Evolutionary conservation across 2,113 vertebrate genomes (phyloP).

Genomic region (Phylloscopus whistleri): DNA sequence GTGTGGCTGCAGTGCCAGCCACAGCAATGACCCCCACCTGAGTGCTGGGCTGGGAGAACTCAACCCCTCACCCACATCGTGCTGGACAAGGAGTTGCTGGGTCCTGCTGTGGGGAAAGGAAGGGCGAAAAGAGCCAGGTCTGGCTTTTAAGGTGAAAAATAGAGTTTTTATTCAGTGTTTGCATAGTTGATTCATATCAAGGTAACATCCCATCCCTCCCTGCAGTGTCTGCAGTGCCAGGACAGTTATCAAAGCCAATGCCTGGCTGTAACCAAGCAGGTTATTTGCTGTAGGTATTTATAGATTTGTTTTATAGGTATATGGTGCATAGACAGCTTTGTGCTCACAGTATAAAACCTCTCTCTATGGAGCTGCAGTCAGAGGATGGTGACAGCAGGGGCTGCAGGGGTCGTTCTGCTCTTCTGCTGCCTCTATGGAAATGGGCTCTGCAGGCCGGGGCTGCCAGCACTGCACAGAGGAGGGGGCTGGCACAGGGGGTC

Average conservation of each 20-base stretch:
- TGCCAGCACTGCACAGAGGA: background rate
- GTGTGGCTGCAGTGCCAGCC: background rate
- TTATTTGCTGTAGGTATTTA: background rate
- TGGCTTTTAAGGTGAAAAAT: slow-evolving; percentile 66
- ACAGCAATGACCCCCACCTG: background rate
- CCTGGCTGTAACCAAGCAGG: background rate
- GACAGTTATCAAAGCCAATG: accelerated
- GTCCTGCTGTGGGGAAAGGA: background rate
- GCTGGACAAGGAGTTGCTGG: background rate
- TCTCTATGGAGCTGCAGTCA: background rate
- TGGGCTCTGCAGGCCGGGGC: accelerated
- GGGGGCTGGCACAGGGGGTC: background rate
- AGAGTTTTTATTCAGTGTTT: slow-evolving; percentile 68
- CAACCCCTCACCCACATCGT: accelerated
- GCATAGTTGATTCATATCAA: background rate
- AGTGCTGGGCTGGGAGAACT: background rate
- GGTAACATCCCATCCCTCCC: background rate
- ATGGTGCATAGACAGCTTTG: background rate
- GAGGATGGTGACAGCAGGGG: accelerated
- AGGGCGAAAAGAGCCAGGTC: background rate
- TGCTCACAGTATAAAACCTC: background rate
- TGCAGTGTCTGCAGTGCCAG: background rate
- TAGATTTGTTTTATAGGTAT: background rate
- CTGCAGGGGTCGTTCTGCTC: background rate
- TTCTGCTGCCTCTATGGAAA: background rate